These are phyloP conservation scores for Tyrophagus putrescentiae DNA, from an alignment of 1,140 invertebrate genomes.

Conservation along the genomic window DNA sequence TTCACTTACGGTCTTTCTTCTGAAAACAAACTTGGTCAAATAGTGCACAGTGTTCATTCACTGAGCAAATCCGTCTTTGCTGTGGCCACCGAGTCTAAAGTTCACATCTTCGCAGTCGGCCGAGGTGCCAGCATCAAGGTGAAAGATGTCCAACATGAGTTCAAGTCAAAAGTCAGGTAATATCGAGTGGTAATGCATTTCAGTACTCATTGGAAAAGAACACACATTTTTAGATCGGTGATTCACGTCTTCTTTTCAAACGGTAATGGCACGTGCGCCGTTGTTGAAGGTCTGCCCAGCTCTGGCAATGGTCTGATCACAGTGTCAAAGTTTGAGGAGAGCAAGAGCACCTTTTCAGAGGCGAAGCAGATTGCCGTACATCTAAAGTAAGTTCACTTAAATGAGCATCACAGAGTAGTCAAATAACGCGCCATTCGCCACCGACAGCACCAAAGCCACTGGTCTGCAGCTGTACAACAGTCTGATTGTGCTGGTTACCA, in stretches of 20 bases:
- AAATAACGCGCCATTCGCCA: background rate
- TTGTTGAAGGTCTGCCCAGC: conserved; percentile 1
- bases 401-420: background rate
- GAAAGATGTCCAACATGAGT: conserved; percentile 1
- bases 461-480: background rate
- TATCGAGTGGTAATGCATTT: background rate
- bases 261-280: background rate
- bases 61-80: background rate
- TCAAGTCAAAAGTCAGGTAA: background rate
- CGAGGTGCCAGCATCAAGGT: background rate
- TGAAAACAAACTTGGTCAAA: background rate
- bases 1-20: background rate
- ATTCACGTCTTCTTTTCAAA: background rate
- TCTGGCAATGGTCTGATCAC: background rate
- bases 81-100: background rate
- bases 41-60: background rate
- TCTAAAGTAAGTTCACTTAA: background rate
- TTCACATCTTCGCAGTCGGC: background rate
- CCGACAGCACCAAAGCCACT: background rate
- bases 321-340: background rate
- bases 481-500: background rate
- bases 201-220: background rate
- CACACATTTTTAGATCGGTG: background rate
- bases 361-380: background rate
- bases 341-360: background rate